Percentiles rank a stretch among this genome's conserved stretches.
These are phyloP conservation scores for Synergus umbraculus DNA, from an alignment of 2,888 invertebrate species.

Conservation along the genomic window DNA sequence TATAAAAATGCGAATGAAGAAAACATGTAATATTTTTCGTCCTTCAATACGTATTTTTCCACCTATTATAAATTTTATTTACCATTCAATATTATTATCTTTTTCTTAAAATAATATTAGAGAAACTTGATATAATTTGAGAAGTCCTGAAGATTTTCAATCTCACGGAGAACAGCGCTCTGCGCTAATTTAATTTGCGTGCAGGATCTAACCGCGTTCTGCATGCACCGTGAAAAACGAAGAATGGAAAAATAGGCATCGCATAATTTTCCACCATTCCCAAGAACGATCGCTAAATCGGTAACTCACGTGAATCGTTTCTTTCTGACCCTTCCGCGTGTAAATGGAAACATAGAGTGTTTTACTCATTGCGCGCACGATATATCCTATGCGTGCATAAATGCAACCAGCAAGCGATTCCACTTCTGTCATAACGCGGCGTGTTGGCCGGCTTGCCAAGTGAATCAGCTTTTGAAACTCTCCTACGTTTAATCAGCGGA, in stretches of 20 bases:
- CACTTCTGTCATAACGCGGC: neutral
- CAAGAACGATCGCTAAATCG: slow-evolving; percentile 24
- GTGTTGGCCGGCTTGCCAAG: neutral
- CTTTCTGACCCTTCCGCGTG: slow-evolving; percentile 28
- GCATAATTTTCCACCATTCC: slow-evolving; percentile 27
- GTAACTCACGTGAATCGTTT: slow-evolving; percentile 22
- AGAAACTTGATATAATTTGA: neutral
- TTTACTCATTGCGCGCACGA: slow-evolving; percentile 37
- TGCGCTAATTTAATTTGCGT: neutral
- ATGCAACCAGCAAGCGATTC: slow-evolving; percentile 11
- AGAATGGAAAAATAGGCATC: slow-evolving; percentile 14
- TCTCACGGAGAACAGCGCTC: neutral
- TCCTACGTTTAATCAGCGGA: neutral
- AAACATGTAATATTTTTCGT: neutral
- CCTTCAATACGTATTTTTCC: neutral
- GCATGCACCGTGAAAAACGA: slow-evolving; percentile 19
- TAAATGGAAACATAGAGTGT: slow-evolving; percentile 23
- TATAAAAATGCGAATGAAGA: neutral
- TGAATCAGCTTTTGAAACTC: neutral
- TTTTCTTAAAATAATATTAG: neutral
- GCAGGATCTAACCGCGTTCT: slow-evolving; percentile 6
- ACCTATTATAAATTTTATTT: neutral
- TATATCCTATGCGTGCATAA: slow-evolving; percentile 22
- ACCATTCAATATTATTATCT: neutral
- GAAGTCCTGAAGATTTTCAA: neutral